Evolutionary conservation across 2,797 vertebrate genomes (phyloP).

Genomic region (Acomys russatus): DNA sequence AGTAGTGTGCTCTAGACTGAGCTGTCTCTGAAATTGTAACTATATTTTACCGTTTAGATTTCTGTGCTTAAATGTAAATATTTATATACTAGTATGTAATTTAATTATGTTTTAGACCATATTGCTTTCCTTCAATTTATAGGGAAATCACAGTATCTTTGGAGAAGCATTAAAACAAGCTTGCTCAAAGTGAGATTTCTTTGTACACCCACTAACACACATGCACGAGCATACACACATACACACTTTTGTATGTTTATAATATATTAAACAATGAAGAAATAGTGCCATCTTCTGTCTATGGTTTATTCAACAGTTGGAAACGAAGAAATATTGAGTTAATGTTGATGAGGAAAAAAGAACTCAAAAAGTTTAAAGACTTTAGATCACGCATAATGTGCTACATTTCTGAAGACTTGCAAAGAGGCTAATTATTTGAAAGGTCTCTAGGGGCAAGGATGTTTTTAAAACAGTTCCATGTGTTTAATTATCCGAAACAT

Average conservation of each 20-base stretch:
- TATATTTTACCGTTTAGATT: neutral
- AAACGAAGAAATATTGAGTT: conserved; percentile 54
- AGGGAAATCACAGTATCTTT: neutral
- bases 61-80: conserved; percentile 25
- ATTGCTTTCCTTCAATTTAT: neutral
- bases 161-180: neutral
- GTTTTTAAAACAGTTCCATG: conserved; percentile 56
- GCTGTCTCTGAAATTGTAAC: neutral
- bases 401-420: conserved; percentile 60
- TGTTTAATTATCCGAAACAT: conserved; percentile 67
- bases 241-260: neutral
- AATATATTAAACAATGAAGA: conserved; percentile 56
- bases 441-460: conserved; percentile 35
- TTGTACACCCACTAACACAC: neutral
- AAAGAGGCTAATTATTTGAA: conserved; percentile 74
- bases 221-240: neutral
- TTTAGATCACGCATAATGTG: conserved; percentile 50
- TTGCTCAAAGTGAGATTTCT: neutral
- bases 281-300: conserved; percentile 82
- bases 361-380: conserved; percentile 53
- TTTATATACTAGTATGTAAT: conserved; percentile 1
- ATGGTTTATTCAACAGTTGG: conserved; percentile 64
- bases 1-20: neutral
- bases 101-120: neutral
- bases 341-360: conserved; percentile 46